These are phyloP conservation scores for Glaucopsyche alexis DNA, from an alignment of 2,888 invertebrate genomes.

Conservation along the genomic window DNA sequence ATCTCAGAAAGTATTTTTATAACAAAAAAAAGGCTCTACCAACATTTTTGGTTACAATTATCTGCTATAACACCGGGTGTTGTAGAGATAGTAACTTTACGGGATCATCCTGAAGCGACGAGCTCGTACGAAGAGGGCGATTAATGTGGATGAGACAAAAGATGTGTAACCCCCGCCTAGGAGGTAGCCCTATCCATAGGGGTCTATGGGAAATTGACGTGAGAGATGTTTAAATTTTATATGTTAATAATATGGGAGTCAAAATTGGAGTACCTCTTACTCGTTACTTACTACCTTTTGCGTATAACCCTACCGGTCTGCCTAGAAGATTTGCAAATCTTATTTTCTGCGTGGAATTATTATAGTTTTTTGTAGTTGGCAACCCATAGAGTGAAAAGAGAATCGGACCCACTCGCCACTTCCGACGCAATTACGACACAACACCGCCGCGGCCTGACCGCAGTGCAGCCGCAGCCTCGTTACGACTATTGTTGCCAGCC, in stretches of 20 bases:
- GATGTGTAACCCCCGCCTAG: too few relatives aligned
- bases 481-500: constrained; percentile 44
- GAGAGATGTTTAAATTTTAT: too few relatives aligned
- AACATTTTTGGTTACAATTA: neutral
- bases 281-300: neutral
- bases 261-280: too few relatives aligned
- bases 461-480: constrained; percentile 68
- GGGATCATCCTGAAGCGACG: too few relatives aligned
- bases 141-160: too few relatives aligned
- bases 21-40: neutral
- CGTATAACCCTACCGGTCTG: neutral
- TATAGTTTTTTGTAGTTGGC: neutral
- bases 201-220: too few relatives aligned
- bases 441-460: constrained; percentile 59
- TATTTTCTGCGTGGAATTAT: neutral
- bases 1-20: neutral
- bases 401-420: constrained; percentile 48
- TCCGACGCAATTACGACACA: constrained; percentile 74
- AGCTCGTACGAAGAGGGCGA: too few relatives aligned
- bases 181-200: too few relatives aligned
- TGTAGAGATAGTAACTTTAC: too few relatives aligned
- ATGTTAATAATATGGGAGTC: too few relatives aligned
- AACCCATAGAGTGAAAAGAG: neutral
- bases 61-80: neutral
- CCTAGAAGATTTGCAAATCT: too few relatives aligned